Conservation (phyloP, 1,140 invertebrate genomes). For the Orussus abietinus region DNA sequence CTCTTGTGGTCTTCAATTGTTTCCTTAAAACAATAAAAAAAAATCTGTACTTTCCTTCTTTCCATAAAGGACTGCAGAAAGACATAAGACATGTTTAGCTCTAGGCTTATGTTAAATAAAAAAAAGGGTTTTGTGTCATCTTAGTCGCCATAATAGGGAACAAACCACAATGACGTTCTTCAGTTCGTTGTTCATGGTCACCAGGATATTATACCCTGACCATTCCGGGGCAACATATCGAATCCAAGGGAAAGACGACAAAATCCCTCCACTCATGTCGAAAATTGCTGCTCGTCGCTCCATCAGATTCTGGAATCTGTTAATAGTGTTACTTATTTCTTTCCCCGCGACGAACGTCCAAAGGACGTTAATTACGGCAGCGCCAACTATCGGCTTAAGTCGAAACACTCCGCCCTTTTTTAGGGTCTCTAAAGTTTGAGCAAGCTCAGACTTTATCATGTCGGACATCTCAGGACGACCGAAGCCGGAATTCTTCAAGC, state of each 20-base stretch:
- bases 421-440: conserved; percentile 52
- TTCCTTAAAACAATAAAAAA: conserved; percentile 39
- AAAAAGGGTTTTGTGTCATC: neutral
- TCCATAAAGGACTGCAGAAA: too few relatives aligned
- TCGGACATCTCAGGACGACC: conserved; percentile 70
- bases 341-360: conserved; percentile 71
- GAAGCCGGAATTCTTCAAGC: conserved; percentile 69
- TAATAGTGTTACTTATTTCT: too few relatives aligned
- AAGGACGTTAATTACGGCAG: conserved; percentile 69
- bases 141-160: neutral
- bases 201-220: conserved; percentile 67
- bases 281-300: conserved; percentile 61
- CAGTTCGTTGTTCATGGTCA: conserved; percentile 60
- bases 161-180: conserved; percentile 55
- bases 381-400: conserved; percentile 51
- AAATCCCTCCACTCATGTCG: conserved; percentile 65
- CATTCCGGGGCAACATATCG: conserved; percentile 63
- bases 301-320: conserved; percentile 61
- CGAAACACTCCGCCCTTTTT: conserved; percentile 38
- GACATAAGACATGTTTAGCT: too few relatives aligned
- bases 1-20: conserved; percentile 61
- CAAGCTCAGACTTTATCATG: conserved; percentile 65
- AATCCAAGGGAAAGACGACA: conserved; percentile 68
- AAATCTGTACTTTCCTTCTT: conserved; percentile 1
- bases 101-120: too few relatives aligned